These are phyloP conservation scores for Danaus chrysippus DNA, from an alignment of 2,888 invertebrate genomes.

Conservation along the genomic window DNA sequence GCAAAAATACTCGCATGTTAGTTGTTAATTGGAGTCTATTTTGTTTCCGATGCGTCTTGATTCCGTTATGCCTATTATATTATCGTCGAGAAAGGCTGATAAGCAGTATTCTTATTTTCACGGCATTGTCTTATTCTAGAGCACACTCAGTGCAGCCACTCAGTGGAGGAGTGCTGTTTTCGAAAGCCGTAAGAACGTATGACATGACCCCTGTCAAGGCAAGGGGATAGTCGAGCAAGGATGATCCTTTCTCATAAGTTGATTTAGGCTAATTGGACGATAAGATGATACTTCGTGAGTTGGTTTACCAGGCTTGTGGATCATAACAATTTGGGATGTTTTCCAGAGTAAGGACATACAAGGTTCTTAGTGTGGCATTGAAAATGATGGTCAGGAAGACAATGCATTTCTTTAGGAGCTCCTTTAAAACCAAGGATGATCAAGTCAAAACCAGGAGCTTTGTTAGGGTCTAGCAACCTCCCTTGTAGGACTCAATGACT, in stretches of 20 bases:
- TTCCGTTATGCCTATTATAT: no score
- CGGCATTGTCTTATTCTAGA: neutral
- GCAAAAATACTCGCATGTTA: constrained; percentile 31
- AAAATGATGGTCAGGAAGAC: no score
- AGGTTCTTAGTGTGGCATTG: no score
- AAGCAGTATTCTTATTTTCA: neutral
- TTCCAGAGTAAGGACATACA: no score
- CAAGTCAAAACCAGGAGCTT: no score
- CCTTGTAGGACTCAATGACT: no score
- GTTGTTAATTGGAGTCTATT: no score
- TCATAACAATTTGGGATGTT: constrained; percentile 33
- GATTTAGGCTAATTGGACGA: neutral
- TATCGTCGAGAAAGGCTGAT: neutral
- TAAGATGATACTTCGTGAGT: neutral
- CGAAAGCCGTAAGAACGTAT: neutral
- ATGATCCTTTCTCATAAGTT: constrained; percentile 14
- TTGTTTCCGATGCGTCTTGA: no score
- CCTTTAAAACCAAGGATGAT: no score
- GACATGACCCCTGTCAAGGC: neutral
- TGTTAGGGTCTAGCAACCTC: no score
- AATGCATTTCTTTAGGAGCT: no score
- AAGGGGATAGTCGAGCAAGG: neutral
- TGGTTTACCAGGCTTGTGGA: neutral
- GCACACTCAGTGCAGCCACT: neutral
- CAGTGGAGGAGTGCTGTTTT: neutral